Evolutionary conservation across 2,113 vertebrate genomes (phyloP).

Genomic region (Canis aureus): DNA sequence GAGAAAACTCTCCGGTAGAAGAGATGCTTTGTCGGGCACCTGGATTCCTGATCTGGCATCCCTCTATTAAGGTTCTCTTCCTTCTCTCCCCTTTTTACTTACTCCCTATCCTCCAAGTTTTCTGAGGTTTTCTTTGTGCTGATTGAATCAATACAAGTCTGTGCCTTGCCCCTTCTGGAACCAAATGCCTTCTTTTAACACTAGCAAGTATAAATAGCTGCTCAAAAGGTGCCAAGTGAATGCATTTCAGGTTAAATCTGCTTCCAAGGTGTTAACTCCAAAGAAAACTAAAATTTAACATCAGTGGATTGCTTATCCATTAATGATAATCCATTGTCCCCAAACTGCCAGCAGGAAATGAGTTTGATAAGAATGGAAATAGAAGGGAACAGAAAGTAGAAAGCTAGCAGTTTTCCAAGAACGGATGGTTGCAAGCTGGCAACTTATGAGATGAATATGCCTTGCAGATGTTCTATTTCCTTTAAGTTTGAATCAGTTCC

Average conservation of each 20-base stretch:
- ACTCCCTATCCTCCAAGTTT: neutral
- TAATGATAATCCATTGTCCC: neutral
- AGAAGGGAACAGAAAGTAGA: neutral
- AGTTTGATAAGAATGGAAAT: neutral
- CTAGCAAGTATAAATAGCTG: constrained; percentile 39
- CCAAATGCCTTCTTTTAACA: constrained; percentile 22
- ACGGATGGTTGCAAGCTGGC: neutral
- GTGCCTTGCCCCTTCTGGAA: neutral
- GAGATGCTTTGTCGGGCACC: neutral
- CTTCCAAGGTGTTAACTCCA: constrained; percentile 14
- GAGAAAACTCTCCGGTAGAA: neutral
- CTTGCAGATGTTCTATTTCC: neutral
- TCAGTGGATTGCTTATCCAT: neutral
- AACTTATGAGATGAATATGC: neutral
- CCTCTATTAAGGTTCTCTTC: neutral
- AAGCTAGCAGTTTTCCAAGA: neutral
- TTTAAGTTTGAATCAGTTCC: neutral
- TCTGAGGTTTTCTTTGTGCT: constrained; percentile 34
- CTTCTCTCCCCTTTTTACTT: neutral
- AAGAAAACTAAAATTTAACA: neutral
- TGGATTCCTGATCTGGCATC: neutral
- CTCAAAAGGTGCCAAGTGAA: constrained; percentile 50
- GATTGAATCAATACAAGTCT: neutral
- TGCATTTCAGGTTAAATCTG: constrained; percentile 25
- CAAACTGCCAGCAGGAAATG: neutral